A percentile compares a stretch with the other conserved stretches of the same genome.
Evolutionary conservation across 2,797 vertebrate genomes (phyloP).

Genomic region (Lepidocolaptes lacrymiger): DNA sequence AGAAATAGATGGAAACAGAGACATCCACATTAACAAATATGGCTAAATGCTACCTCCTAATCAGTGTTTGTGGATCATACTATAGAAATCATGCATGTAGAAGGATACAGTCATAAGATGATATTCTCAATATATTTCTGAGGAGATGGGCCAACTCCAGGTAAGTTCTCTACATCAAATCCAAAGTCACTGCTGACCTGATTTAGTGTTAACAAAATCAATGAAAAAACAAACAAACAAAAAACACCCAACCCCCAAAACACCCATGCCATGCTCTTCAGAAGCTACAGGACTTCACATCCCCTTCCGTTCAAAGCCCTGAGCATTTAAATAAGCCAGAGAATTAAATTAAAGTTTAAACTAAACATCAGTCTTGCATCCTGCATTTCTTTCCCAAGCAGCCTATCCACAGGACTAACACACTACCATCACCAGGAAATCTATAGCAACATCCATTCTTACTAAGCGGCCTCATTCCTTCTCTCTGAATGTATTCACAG

Average conservation of each 20-base stretch:
- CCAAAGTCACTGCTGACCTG: neutral
- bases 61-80: neutral
- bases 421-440: neutral
- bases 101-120: neutral
- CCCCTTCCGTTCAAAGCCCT: neutral
- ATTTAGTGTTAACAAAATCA: neutral
- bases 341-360: neutral
- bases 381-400: neutral
- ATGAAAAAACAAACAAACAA: neutral
- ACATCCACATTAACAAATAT: neutral
- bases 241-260: too few species aligned
- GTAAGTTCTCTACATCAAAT: neutral
- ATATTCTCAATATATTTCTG: neutral
- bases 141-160: neutral
- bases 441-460: neutral
- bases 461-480: neutral
- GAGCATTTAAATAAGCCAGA: neutral
- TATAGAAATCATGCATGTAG: neutral
- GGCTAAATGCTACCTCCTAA: neutral
- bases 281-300: neutral
- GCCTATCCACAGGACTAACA: neutral
- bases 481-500: neutral
- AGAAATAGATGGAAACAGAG: neutral
- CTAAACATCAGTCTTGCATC: neutral
- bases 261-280: neutral